phyloP scores from a whole-genome alignment of 2,797 vertebrate genomes.

The Sitta carolinensis region DNA sequence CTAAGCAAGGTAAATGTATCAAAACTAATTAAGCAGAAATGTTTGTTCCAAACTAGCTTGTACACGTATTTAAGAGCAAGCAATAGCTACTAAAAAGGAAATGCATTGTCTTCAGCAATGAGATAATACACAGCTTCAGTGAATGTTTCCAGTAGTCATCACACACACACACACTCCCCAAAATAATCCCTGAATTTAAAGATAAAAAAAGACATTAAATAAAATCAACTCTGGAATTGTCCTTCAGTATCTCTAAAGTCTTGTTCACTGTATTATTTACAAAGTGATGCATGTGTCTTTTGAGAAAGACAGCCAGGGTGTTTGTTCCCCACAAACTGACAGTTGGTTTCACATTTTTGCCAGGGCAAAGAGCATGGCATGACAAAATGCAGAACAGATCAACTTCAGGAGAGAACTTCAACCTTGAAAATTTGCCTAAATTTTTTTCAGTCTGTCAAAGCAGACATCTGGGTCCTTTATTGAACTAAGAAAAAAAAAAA shows the following conservation, averaged over 20 bases:
- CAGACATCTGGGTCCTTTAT: neutral
- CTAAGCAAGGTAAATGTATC: neutral
- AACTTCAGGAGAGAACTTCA: neutral
- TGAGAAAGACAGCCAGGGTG: neutral
- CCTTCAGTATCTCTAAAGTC: neutral
- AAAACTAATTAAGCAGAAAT: neutral
- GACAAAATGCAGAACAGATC: neutral
- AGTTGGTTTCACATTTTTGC: neutral
- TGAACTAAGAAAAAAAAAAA: neutral
- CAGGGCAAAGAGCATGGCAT: neutral
- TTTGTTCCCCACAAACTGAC: neutral
- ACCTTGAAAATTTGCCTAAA: neutral
- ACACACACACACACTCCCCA: neutral
- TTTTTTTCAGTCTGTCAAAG: neutral
- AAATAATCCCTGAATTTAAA: neutral
- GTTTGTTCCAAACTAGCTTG: neutral
- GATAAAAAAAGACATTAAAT: neutral
- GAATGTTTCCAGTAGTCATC: neutral
- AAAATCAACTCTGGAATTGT: neutral
- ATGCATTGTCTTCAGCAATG: neutral
- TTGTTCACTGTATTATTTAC: neutral
- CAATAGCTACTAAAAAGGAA: neutral
- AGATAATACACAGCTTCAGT: neutral
- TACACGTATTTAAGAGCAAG: neutral
- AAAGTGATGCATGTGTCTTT: neutral